A percentile compares a stretch with the other conserved stretches of the same genome.
These are phyloP conservation scores for Papilio polyxenes DNA, from an alignment of 1,140 invertebrate species.

Conservation along the genomic window DNA sequence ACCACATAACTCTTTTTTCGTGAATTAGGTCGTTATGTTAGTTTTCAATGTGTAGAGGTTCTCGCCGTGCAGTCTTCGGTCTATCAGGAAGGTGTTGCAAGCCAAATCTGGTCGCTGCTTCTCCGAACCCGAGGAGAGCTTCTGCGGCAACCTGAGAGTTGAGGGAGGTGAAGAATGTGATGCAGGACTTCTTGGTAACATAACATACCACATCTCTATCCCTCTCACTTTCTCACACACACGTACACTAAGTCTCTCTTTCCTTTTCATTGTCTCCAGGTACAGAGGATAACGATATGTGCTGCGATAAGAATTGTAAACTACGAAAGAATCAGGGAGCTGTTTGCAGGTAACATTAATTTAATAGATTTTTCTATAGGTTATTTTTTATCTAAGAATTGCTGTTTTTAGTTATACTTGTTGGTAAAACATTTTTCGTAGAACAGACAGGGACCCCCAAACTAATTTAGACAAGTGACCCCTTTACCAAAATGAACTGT, in stretches of 20 bases:
- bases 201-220: background rate
- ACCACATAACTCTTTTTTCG: no score
- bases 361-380: background rate
- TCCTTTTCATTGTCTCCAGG: slow-evolving; percentile 61
- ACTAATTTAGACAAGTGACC: no score
- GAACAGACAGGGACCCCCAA: no score
- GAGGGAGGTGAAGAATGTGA: slow-evolving; percentile 98
- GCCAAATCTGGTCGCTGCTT: slow-evolving; percentile 96
- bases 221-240: background rate
- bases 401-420: no score
- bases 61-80: slow-evolving; percentile 95
- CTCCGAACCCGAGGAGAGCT: slow-evolving; percentile 95
- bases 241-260: no score
- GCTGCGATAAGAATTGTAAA: slow-evolving; percentile 96
- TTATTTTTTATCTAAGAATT: background rate
- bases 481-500: no score
- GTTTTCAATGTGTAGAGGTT: slow-evolving; percentile 86
- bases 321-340: slow-evolving; percentile 89
- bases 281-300: slow-evolving; percentile 94
- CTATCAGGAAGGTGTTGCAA: slow-evolving; percentile 94
- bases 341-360: slow-evolving; percentile 86
- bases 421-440: no score
- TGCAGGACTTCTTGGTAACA: slow-evolving; percentile 89
- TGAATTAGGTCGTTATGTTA: no score
- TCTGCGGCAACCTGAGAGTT: slow-evolving; percentile 95